Evolutionary conservation across 1,140 invertebrate species (phyloP).

Genomic region (Sarcophaga bullata): DNA sequence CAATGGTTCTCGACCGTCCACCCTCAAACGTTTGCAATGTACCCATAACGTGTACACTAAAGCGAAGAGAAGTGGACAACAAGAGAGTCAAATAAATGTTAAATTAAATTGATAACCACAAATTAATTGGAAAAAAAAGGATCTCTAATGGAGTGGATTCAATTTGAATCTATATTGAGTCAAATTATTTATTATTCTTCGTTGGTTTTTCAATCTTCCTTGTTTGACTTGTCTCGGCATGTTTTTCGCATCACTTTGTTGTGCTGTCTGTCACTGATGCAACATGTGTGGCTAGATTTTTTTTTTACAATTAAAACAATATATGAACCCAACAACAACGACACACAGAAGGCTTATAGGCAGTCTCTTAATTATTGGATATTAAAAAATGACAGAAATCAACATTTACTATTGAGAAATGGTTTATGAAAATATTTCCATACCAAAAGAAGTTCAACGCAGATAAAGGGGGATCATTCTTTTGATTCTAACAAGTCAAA

Average conservation of each 20-base stretch:
- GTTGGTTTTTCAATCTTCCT: not conserved
- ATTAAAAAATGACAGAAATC: no score
- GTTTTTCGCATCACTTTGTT: not conserved
- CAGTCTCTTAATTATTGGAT: no score
- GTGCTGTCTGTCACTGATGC: constrained; percentile 30
- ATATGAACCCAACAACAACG: no score
- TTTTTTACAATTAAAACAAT: constrained; percentile 5
- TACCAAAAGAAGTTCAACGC: no score
- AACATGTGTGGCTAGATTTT: constrained; percentile 30
- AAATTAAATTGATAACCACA: constrained; percentile 41
- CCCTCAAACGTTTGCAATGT: no score
- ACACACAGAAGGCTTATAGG: no score
- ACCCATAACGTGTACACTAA: no score
- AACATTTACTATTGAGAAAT: no score
- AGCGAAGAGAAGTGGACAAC: not conserved
- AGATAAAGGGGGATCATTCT: no score
- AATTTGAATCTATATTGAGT: constrained; percentile 35
- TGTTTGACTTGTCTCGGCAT: not conserved
- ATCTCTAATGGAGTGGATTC: constrained; percentile 37
- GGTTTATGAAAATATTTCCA: no score
- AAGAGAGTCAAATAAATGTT: not conserved
- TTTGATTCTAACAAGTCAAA: no score
- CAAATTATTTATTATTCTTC: constrained; percentile 12
- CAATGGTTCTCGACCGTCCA: no score
- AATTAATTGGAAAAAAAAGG: constrained; percentile 34